Evolutionary conservation across 2,888 invertebrate genomes (phyloP).

Genomic region (Hypomecis atomaria): DNA sequence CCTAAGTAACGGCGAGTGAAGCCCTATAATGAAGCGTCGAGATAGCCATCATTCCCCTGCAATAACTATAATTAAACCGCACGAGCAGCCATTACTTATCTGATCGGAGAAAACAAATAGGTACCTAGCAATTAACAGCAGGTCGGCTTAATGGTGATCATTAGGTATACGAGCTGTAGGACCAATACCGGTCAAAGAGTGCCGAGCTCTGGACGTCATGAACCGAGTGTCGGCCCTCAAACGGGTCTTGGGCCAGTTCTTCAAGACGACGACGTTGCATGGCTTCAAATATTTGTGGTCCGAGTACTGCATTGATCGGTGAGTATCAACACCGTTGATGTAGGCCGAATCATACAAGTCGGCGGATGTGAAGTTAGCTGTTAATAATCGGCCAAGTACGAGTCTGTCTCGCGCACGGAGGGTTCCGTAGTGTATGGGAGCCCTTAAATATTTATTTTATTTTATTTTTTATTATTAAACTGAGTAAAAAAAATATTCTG

Average conservation of each 20-base stretch:
- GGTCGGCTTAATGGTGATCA: too few relatives aligned
- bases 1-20: background rate
- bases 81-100: background rate
- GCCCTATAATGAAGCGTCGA: background rate
- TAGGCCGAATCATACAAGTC: too few relatives aligned
- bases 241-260: constrained; percentile 55
- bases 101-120: constrained; percentile 12
- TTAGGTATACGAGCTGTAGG: too few relatives aligned
- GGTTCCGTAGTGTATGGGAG: too few relatives aligned
- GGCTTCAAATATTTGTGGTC: constrained; percentile 74
- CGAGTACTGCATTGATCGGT: constrained; percentile 63
- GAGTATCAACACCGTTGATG: constrained; percentile 36
- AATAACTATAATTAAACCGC: background rate
- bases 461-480: too few relatives aligned
- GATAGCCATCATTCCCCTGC: constrained; percentile 2
- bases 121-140: constrained; percentile 4
- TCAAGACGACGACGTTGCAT: constrained; percentile 69
- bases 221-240: constrained; percentile 36
- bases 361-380: too few relatives aligned
- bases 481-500: too few relatives aligned
- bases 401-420: too few relatives aligned
- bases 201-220: constrained; percentile 2
- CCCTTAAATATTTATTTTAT: too few relatives aligned
- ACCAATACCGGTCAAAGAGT: too few relatives aligned
- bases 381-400: too few relatives aligned